A percentile compares a stretch with the other conserved stretches of the same genome.
These are phyloP conservation scores for Phrynosoma platyrhinos DNA, from an alignment of 2,113 vertebrate genomes.

Conservation along the genomic window DNA sequence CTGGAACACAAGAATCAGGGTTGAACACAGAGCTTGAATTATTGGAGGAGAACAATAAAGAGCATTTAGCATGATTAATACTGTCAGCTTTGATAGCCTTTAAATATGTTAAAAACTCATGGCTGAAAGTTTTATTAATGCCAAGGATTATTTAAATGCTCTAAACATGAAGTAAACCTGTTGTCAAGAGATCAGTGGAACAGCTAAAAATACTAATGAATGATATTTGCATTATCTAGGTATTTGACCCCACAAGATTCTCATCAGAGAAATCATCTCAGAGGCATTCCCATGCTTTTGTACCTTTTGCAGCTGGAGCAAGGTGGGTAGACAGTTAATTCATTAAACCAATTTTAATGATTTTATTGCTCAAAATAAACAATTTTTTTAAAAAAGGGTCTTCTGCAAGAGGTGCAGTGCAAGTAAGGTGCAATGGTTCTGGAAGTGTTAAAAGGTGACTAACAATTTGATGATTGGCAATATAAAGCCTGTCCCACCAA, in stretches of 20 bases:
- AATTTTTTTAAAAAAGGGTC: neutral
- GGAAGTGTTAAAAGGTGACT: too few relatives aligned
- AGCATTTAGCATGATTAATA: neutral
- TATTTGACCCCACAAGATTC: slow-evolving; percentile 84
- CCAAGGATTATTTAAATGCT: neutral
- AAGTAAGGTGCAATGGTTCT: too few relatives aligned
- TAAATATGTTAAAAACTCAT: neutral
- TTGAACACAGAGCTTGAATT: neutral
- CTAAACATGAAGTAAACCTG: neutral
- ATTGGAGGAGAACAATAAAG: neutral
- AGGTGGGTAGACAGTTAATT: slow-evolving; percentile 17
- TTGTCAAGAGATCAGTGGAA: too few relatives aligned
- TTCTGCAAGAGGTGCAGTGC: too few relatives aligned
- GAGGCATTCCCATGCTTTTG: slow-evolving; percentile 79
- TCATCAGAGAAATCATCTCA: slow-evolving; percentile 78
- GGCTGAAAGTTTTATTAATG: neutral
- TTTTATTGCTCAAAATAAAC: too few relatives aligned
- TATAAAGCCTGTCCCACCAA: too few relatives aligned
- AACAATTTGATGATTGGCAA: too few relatives aligned
- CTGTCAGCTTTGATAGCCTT: too few relatives aligned
- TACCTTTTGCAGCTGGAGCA: slow-evolving; percentile 80
- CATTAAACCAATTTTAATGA: too few relatives aligned
- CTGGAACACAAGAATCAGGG: too few relatives aligned
- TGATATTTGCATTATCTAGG: slow-evolving; percentile 55
- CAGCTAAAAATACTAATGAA: neutral